Evolutionary conservation across 1,140 invertebrate genomes (phyloP).

Genomic region (Globodera ellingtonae): DNA sequence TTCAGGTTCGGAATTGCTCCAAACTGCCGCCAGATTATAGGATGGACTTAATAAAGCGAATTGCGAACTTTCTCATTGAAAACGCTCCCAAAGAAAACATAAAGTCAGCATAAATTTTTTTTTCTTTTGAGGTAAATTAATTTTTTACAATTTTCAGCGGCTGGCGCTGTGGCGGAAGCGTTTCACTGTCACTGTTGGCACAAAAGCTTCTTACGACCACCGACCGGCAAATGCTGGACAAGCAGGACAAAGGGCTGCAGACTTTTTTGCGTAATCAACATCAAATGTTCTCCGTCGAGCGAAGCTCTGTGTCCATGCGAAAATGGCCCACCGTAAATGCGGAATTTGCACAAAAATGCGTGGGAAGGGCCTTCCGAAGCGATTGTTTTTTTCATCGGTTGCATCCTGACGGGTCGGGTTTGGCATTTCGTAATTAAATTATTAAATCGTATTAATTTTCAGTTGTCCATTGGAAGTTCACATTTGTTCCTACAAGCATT

Average conservation of each 20-base stretch:
- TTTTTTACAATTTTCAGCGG: background rate
- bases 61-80: conserved; percentile 24
- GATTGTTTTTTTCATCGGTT: conserved; percentile 17
- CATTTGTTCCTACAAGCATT: conserved; percentile 29
- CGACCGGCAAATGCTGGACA: conserved; percentile 32
- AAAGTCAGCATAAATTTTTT: background rate
- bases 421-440: background rate
- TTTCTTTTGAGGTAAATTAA: too few species aligned
- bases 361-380: background rate
- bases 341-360: conserved; percentile 13
- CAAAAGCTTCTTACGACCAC: conserved; percentile 19
- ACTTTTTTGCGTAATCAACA: conserved; percentile 42
- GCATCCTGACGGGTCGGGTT: conserved; percentile 24
- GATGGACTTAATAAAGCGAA: conserved; percentile 15
- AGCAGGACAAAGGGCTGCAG: conserved; percentile 38
- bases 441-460: background rate
- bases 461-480: conserved; percentile 21
- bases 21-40: conserved; percentile 32
- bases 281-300: conserved; percentile 31
- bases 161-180: conserved; percentile 12
- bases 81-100: conserved; percentile 18
- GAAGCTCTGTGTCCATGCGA: conserved; percentile 25
- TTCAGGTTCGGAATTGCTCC: conserved; percentile 40
- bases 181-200: conserved; percentile 25
- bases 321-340: conserved; percentile 20